Conservation (phyloP, 1,140 invertebrate species). For the Augochlora pura region DNA sequence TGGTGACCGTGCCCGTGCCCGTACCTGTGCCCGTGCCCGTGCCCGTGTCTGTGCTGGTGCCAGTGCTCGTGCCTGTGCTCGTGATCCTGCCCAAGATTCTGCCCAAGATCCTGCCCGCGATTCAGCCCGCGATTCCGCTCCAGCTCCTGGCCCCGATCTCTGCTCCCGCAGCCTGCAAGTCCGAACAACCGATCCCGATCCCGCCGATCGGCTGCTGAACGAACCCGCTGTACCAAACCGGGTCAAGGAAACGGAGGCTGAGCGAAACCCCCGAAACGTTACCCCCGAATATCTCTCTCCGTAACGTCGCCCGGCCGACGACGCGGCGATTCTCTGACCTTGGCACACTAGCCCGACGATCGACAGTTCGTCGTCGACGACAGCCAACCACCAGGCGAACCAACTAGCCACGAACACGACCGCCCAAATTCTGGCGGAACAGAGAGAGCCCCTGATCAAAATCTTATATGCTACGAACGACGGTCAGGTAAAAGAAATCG, state of each 20-base stretch:
- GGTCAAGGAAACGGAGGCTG: conserved; percentile 10
- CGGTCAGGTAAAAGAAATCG: conserved; percentile 79
- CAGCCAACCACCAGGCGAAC: conserved; percentile 7
- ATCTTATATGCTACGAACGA: conserved; percentile 80
- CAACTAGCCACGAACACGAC: conserved; percentile 36
- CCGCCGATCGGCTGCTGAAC: conserved; percentile 10
- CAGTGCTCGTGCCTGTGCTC: neutral
- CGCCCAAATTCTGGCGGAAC: conserved; percentile 74
- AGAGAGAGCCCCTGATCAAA: conserved; percentile 79
- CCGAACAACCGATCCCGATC: neutral
- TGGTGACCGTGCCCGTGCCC: conserved; percentile 26
- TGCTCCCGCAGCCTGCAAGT: neutral
- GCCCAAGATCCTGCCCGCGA: neutral
- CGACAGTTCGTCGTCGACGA: conserved; percentile 18
- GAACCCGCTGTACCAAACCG: neutral
- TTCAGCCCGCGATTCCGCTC: neutral
- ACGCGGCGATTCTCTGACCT: conserved; percentile 40
- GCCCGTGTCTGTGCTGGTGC: neutral
- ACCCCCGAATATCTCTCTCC: no score
- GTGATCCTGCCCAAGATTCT: neutral
- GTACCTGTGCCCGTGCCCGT: conserved; percentile 3
- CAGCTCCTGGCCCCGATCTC: neutral
- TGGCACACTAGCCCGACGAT: conserved; percentile 10
- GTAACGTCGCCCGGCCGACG: conserved; percentile 10
- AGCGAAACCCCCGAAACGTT: neutral